phyloP scores from a whole-genome alignment of 2,888 invertebrate species.

The Penaeus monodon region DNA sequence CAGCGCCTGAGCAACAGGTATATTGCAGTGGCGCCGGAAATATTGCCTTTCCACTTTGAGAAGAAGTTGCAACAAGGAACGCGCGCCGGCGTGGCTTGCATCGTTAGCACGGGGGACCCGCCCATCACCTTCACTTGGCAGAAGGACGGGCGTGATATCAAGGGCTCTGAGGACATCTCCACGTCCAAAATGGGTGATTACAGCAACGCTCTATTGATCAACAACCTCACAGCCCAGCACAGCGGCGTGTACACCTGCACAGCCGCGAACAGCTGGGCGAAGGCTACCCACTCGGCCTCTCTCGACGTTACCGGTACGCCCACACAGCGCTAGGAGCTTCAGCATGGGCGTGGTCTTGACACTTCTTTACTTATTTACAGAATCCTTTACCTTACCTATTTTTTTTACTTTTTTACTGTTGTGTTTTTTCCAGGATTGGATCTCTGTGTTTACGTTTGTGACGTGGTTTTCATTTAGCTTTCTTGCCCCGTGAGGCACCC shows the following conservation, averaged over 20 bases:
- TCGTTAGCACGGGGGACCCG: slow-evolving; percentile 72
- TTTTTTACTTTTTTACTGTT: neutral
- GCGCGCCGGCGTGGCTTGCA: slow-evolving; percentile 71
- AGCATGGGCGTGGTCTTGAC: slow-evolving; percentile 15
- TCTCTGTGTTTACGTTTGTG: too few species aligned
- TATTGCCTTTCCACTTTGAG: slow-evolving; percentile 70
- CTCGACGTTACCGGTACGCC: slow-evolving; percentile 28
- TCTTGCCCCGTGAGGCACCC: neutral
- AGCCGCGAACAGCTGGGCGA: slow-evolving; percentile 31
- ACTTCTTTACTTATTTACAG: neutral
- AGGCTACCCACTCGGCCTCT: slow-evolving; percentile 1
- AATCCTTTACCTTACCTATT: neutral
- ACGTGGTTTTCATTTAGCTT: neutral
- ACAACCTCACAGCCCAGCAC: slow-evolving; percentile 22
- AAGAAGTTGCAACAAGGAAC: slow-evolving; percentile 69
- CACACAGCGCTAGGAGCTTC: neutral
- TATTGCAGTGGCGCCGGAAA: slow-evolving; percentile 70
- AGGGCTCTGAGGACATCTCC: slow-evolving; percentile 4
- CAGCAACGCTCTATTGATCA: slow-evolving; percentile 15
- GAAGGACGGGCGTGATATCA: slow-evolving; percentile 72
- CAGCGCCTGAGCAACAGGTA: too few species aligned
- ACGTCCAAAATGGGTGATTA: neutral
- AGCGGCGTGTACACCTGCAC: slow-evolving; percentile 49
- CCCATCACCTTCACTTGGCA: slow-evolving; percentile 72
- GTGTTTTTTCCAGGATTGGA: too few species aligned